Evolutionary conservation across 2,888 invertebrate species (phyloP), one percentile per base, ranked within the genome.

Genomic region (Sepiola atlantica): DNA sequence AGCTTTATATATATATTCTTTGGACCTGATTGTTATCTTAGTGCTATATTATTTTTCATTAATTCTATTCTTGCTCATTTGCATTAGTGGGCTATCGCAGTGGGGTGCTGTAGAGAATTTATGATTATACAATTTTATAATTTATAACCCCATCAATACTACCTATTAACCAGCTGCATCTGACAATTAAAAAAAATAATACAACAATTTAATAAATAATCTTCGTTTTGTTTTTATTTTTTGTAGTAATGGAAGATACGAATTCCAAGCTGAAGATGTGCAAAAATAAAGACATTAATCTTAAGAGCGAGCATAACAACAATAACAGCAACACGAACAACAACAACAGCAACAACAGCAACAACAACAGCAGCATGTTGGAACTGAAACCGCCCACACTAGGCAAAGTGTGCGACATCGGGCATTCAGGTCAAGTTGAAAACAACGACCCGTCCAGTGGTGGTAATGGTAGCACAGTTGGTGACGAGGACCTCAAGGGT

Each of bases 401-500:
- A 28, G 54, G 28, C n/a, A 92, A 92, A 92, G 92, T 92, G 35
- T 92, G 55, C n/a, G 93, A 93, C 14, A n/a, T 93, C 24, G 35
- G 57, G 2, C 92, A 54, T 14, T 45, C 45, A 35, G 32, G 92
- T 45, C 32, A 93, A 20, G 55, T 55, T n/a, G 35, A 55, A 20
- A 55, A 35, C 35, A 55, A 61, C 28, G 55, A 32, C 32, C 61
- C 55, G 61, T 55, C 54, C 32, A 32, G 61, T 61, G 21, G 55
- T 16, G 35, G 35, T 0, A 55, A 28, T 4, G 35, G 35, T 32
- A 45, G 45, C 45, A 45, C 45, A 32, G 77, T n/a, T n/a, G 77
- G 32, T n/a, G 77, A 77, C 14, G 93, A 93, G 20, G 57, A 93
- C 55, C 32, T 55, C 21, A 95, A 94, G 24, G 94, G 92, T 32